Evolutionary conservation across 2,888 invertebrate species (phyloP), one percentile per base, ranked within the genome.

Genomic region (Agapostemon virescens): DNA sequence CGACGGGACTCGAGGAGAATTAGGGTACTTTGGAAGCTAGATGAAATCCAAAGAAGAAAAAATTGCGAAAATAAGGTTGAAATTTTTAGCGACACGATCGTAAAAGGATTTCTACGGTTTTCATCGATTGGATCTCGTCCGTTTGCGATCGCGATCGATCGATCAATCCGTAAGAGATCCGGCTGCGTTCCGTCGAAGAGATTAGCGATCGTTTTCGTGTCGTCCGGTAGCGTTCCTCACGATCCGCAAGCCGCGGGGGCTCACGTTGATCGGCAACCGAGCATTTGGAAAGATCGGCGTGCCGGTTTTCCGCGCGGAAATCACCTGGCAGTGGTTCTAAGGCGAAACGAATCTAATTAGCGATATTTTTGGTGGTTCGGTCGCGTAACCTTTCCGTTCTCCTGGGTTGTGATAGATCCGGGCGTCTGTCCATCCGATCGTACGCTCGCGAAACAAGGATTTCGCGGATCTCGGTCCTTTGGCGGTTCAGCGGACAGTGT

Each of bases 401-500:
- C n/a, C 30, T 38, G 20, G 26, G 11, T 40, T 64, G 49, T 45
- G 36, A n/a, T 33, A 30, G 38, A 26, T 63, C 63, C 36, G 63
- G 33, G 33, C 63, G 63, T 79, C 42, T n/a, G 30, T 38, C 52
- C 64, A 23, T 42, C 38, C 68, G 52, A 74, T 49, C 49, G 49
- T n/a, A 49, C 49, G 49, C n/a, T 11, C 49, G 49, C 49, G 49
- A n/a, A 49, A 49, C n/a, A n/a, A n/a, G 49, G 11, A 49, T 49
- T n/a, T n/a, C 49, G 49, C 2, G 49, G 20, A 49, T 3, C n/a
- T 49, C 49, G 49, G 49, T n/a, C n/a, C n/a, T 49, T 49, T 20
- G 49, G n/a, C n/a, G 49, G 49, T 20, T 49, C 49, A n/a, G 49
- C 49, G 49, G 11, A 79, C 68, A 86, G 64, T 68, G 63, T 80